A percentile compares a stretch with the other conserved stretches of the same genome.
Conservation (phyloP, 2,113 vertebrate species). For the Rattus norvegicus region DNA sequence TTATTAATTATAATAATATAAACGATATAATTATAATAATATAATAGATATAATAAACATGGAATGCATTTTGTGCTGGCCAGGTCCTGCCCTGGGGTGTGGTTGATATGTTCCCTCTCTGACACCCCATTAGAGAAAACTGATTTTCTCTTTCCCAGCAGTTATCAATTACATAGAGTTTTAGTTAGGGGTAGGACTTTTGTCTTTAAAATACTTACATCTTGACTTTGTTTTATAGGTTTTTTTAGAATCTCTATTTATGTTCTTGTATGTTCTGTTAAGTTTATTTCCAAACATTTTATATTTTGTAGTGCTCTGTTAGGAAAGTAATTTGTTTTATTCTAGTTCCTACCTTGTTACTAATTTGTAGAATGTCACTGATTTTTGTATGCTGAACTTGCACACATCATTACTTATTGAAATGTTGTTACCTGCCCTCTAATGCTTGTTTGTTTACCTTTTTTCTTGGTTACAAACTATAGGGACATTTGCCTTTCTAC, state of each 20-base stretch:
- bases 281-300: neutral
- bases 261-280: neutral
- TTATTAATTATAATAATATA: no score
- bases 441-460: neutral
- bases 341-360: constrained; percentile 6
- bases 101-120: neutral
- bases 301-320: neutral
- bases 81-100: neutral
- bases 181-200: neutral
- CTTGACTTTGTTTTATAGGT: neutral
- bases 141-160: neutral
- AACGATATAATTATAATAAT: no score
- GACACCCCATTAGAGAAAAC: neutral
- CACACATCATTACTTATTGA: neutral
- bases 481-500: neutral
- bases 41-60: neutral
- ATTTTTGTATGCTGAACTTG: neutral
- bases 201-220: neutral
- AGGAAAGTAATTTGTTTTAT: neutral
- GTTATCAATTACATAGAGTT: neutral
- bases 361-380: neutral
- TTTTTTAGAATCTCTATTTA: neutral
- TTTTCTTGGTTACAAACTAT: neutral
- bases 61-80: neutral
- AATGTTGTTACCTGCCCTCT: neutral